A percentile compares a stretch with the other conserved stretches of the same genome.
Evolutionary conservation across 2,113 vertebrate genomes (phyloP).

Genomic region (Hyperopisus bebe): DNA sequence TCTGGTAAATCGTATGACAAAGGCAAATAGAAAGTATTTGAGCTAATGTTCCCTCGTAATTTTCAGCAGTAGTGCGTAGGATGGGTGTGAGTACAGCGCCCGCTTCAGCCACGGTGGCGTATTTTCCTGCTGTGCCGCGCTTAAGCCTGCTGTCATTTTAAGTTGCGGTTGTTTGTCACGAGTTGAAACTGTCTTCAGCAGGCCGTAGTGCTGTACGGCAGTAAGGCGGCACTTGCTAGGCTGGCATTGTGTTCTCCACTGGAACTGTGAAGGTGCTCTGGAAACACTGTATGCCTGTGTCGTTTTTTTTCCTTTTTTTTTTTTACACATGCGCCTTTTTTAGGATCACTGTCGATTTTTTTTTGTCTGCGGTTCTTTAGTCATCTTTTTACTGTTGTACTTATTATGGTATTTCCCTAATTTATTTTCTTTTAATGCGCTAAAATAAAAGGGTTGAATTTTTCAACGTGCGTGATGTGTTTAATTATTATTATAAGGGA

Average conservation of each 20-base stretch:
- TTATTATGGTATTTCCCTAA: slow-evolving; percentile 31
- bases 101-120: not conserved
- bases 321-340: slow-evolving; percentile 1
- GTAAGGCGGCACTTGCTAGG: not conserved
- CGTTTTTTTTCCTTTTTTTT: not conserved
- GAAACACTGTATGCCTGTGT: slow-evolving; percentile 18
- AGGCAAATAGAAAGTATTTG: not conserved
- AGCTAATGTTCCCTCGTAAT: not conserved
- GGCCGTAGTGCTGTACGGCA: not conserved
- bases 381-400: slow-evolving; percentile 20
- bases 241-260: not conserved
- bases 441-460: slow-evolving; percentile 39
- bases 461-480: slow-evolving; percentile 15
- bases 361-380: slow-evolving; percentile 12
- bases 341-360: slow-evolving; percentile 3
- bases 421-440: slow-evolving; percentile 44
- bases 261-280: slow-evolving; percentile 8
- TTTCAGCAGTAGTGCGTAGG: not conserved
- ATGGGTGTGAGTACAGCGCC: not conserved
- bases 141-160: not conserved
- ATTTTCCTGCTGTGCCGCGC: not conserved
- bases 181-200: not conserved
- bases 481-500: not conserved
- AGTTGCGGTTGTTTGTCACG: not conserved
- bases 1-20: not conserved